phyloP scores from a whole-genome alignment of 2,113 vertebrate genomes.

The Strix uralensis region DNA sequence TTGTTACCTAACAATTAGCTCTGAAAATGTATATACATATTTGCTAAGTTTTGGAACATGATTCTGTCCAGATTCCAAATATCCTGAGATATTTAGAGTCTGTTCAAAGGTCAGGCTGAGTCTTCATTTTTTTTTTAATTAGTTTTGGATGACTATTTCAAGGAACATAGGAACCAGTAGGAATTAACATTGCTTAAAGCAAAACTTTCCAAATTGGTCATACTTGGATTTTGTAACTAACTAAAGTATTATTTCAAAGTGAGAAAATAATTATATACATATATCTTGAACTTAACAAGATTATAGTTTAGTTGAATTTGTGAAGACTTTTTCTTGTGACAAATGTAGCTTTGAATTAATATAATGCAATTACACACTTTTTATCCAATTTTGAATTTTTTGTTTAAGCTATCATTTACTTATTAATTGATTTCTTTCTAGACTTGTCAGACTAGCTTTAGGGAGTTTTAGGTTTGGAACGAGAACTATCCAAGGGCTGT shows the following conservation, averaged over 20 bases:
- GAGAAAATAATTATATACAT: background rate
- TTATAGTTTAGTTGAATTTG: background rate
- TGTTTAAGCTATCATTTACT: background rate
- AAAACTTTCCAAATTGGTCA: background rate
- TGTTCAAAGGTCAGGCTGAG: background rate
- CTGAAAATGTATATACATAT: background rate
- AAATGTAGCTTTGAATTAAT: background rate
- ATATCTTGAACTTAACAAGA: background rate
- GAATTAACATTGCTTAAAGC: background rate
- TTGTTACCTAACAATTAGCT: background rate
- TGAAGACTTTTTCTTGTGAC: background rate
- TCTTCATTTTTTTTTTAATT: background rate
- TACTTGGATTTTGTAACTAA: background rate
- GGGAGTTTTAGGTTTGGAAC: background rate
- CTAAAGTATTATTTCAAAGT: background rate
- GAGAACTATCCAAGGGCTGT: background rate
- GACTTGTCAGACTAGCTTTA: background rate
- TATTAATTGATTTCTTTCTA: background rate
- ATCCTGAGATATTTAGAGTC: background rate
- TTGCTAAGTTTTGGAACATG: background rate
- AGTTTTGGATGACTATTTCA: background rate
- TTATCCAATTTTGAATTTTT: background rate
- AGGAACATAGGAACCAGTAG: background rate
- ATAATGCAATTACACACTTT: background rate
- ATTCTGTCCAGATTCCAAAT: background rate